Conservation (phyloP, 2,888 invertebrate species). For the Sclerodermus sp. region DNA sequence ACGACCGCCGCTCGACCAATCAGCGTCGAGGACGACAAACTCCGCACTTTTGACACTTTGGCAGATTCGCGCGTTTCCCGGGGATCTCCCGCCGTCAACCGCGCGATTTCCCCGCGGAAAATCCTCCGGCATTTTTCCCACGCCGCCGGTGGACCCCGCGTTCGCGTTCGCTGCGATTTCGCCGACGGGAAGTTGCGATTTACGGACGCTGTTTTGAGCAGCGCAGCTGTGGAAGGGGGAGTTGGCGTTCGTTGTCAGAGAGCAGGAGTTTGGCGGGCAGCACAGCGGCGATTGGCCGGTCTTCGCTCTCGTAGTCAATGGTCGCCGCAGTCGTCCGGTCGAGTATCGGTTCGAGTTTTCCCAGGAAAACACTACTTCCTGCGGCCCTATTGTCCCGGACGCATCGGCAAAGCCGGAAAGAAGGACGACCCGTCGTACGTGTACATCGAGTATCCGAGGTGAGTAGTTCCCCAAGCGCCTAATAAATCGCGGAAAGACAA, state of each 20-base stretch:
- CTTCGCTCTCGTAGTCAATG: constrained; percentile 41
- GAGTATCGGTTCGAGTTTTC: constrained; percentile 49
- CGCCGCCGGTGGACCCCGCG: too few relatives aligned
- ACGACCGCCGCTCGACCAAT: too few relatives aligned
- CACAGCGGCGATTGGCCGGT: constrained; percentile 36
- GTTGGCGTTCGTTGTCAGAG: constrained; percentile 28
- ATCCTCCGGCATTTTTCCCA: too few relatives aligned
- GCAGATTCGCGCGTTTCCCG: too few relatives aligned
- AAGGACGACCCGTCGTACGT: constrained; percentile 21
- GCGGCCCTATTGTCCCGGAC: constrained; percentile 43
- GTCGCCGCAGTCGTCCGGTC: constrained; percentile 41
- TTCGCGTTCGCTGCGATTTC: too few relatives aligned
- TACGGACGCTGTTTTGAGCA: too few relatives aligned
- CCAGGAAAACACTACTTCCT: constrained; percentile 44
- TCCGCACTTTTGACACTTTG: too few relatives aligned
- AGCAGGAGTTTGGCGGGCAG: constrained; percentile 35
- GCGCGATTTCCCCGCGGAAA: too few relatives aligned
- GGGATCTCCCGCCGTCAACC: too few relatives aligned
- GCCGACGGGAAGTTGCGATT: too few relatives aligned
- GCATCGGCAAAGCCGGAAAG: constrained; percentile 28
- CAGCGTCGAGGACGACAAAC: too few relatives aligned
- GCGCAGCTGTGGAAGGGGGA: constrained; percentile 9
- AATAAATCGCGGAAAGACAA: neutral
- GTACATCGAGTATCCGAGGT: constrained; percentile 23
- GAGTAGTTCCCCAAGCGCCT: constrained; percentile 16